These are phyloP conservation scores for Cephus cinctus DNA, from an alignment of 1,140 invertebrate species.

Conservation along the genomic window DNA sequence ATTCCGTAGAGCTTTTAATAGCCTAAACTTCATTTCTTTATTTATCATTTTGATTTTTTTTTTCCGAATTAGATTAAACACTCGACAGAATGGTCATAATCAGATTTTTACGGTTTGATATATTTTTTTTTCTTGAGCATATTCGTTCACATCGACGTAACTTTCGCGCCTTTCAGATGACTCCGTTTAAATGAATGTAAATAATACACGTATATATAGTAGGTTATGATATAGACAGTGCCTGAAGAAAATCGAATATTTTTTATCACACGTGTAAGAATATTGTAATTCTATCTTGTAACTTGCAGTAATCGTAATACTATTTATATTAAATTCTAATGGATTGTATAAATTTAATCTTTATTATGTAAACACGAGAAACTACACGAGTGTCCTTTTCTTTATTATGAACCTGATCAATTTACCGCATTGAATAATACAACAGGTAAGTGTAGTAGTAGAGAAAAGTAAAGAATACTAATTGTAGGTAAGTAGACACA, in stretches of 20 bases:
- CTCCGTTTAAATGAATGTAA: constrained; percentile 24
- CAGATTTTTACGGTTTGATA: constrained; percentile 8
- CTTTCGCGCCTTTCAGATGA: constrained; percentile 1
- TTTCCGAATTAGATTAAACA: constrained; percentile 1
- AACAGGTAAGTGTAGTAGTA: too few relatives aligned
- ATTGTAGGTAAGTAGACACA: too few relatives aligned
- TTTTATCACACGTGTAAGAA: constrained; percentile 32
- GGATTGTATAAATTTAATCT: constrained; percentile 39
- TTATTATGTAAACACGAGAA: constrained; percentile 32
- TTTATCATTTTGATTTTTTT: too few relatives aligned
- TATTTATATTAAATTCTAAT: constrained; percentile 26
- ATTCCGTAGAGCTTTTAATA: too few relatives aligned
- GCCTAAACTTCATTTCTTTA: too few relatives aligned
- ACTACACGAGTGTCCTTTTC: too few relatives aligned
- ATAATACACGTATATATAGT: constrained; percentile 16
- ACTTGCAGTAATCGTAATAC: constrained; percentile 23
- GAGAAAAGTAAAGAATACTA: too few relatives aligned
- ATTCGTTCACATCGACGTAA: constrained; percentile 8
- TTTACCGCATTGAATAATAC: too few relatives aligned
- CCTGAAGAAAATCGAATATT: constrained; percentile 23
- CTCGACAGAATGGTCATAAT: not conserved
- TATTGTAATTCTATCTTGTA: constrained; percentile 18
- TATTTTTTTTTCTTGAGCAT: constrained; percentile 7
- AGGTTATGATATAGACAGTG: constrained; percentile 18
- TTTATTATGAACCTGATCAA: too few relatives aligned